phyloP scores from a whole-genome alignment of 2,888 invertebrate species.

The Candidula unifasciata region DNA sequence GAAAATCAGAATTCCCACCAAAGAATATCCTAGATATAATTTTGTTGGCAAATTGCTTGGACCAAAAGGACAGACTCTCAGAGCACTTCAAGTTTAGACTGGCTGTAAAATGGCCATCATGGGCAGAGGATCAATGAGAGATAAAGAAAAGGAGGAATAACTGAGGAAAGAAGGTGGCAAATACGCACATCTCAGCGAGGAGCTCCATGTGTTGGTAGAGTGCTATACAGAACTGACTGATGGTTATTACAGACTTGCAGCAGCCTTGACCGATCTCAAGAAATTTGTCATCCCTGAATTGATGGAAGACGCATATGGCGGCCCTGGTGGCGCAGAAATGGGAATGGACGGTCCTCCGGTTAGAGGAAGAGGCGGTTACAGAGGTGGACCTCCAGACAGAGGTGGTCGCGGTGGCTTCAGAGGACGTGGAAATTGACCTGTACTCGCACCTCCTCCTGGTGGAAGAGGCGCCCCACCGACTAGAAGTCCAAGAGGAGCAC shows the following conservation, averaged over 20 bases:
- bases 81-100: conserved; percentile 93
- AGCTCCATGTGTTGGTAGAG: conserved; percentile 92
- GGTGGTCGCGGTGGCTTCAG: no score
- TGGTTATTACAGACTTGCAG: conserved; percentile 89
- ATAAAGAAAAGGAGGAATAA: conserved; percentile 95
- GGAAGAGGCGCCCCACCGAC: no score
- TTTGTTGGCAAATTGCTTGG: conserved; percentile 95
- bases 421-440: no score
- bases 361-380: no score
- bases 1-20: conserved; percentile 69
- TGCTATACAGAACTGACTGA: conserved; percentile 92
- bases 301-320: no score
- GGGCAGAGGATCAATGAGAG: conserved; percentile 94
- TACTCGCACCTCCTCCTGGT: no score
- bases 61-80: conserved; percentile 94
- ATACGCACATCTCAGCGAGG: conserved; percentile 91
- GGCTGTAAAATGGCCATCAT: conserved; percentile 97
- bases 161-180: conserved; percentile 89
- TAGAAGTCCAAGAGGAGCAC: no score
- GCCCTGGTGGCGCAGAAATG: no score
- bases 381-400: no score
- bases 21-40: conserved; percentile 83
- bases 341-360: no score
- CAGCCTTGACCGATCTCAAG: no score
- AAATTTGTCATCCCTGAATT: no score